Conservation (phyloP, 2,797 vertebrate species). For the Fistularia commersonii region DNA sequence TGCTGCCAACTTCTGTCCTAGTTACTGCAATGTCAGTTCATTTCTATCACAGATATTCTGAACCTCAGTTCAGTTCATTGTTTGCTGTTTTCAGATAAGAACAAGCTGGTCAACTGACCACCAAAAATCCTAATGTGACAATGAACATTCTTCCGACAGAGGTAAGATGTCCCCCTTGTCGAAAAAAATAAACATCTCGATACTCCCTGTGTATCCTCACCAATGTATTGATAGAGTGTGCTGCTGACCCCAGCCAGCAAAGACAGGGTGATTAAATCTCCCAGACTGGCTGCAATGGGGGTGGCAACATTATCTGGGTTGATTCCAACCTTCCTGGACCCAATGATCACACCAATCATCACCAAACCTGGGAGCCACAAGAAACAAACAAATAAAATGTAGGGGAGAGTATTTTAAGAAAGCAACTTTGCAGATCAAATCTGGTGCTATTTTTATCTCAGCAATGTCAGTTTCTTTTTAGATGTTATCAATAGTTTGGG, state of each 20-base stretch:
- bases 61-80: too few relatives aligned
- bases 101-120: too few relatives aligned
- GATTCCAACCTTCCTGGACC: conserved; percentile 86
- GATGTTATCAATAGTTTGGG: too few relatives aligned
- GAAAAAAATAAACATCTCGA: too few relatives aligned
- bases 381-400: background rate
- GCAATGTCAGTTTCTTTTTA: too few relatives aligned
- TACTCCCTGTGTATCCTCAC: conserved; percentile 51
- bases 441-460: too few relatives aligned
- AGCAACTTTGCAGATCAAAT: background rate
- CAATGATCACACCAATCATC: conserved; percentile 89
- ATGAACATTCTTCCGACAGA: too few relatives aligned
- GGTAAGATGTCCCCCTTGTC: too few relatives aligned
- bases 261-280: conserved; percentile 90
- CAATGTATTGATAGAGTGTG: conserved; percentile 81
- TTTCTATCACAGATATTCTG: too few relatives aligned
- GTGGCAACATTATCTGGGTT: conserved; percentile 97
- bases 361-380: conserved; percentile 63
- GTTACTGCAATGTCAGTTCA: background rate
- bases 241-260: conserved; percentile 87
- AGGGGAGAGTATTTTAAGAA: background rate
- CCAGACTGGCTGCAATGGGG: conserved; percentile 94
- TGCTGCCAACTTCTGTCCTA: conserved; percentile 63
- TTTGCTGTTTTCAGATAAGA: too few relatives aligned
- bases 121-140: too few relatives aligned